These are phyloP conservation scores for Neolamprologus falcicula DNA, from an alignment of 2,113 vertebrate species.

Conservation along the genomic window DNA sequence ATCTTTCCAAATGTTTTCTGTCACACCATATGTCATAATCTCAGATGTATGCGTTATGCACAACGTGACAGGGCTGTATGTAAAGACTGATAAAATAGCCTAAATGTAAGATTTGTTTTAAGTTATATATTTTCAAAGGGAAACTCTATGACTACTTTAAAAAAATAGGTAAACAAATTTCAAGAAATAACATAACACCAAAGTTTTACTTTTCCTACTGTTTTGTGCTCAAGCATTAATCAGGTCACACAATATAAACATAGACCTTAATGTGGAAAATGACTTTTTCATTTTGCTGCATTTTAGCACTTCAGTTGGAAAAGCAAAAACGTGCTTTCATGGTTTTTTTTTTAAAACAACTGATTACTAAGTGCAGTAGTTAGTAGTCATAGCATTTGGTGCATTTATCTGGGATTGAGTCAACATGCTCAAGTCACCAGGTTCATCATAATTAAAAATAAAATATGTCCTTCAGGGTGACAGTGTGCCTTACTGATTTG, in stretches of 20 bases:
- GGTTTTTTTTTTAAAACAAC: not conserved
- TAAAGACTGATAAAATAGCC: not conserved
- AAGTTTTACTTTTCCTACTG: not conserved
- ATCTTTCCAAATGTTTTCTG: not conserved
- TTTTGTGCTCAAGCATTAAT: not conserved
- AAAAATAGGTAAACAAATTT: not conserved
- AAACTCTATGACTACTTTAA: not conserved
- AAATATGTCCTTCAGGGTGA: not conserved
- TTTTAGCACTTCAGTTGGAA: not conserved
- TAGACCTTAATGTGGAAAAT: not conserved
- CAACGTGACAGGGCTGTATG: not conserved
- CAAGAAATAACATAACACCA: not conserved
- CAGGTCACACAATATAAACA: not conserved
- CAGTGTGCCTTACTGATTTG: not conserved
- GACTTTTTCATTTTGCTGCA: not conserved
- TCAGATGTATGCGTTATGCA: not conserved
- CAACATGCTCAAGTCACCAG: not conserved
- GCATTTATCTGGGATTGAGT: not conserved
- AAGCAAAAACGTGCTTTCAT: not conserved
- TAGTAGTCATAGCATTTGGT: not conserved
- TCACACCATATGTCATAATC: not conserved
- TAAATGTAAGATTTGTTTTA: not conserved
- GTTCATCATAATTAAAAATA: not conserved
- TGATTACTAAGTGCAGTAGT: not conserved
- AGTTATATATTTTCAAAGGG: not conserved